A percentile compares a stretch with the other conserved stretches of the same genome.
Evolutionary conservation across 2,797 vertebrate species (phyloP).

Genomic region (Capromys pilorides): DNA sequence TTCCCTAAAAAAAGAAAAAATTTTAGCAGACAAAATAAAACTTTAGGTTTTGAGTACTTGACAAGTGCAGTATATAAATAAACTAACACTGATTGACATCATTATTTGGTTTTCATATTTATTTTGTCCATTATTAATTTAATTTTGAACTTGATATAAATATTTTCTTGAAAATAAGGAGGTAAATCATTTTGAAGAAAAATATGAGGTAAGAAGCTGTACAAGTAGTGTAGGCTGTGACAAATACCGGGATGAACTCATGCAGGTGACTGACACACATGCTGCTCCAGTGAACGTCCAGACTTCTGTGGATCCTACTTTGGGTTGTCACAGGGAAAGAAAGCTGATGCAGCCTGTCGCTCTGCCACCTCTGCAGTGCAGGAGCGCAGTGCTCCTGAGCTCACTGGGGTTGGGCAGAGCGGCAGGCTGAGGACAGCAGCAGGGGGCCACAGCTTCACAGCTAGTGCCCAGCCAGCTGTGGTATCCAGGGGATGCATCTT

Average conservation of each 20-base stretch:
- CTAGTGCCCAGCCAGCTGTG: neutral
- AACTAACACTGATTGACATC: neutral
- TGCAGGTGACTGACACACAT: neutral
- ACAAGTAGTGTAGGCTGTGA: neutral
- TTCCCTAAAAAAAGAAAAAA: too few species aligned
- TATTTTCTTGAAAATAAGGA: conserved; percentile 14
- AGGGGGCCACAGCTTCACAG: fast-evolving
- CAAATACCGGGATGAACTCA: neutral
- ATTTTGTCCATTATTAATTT: conserved; percentile 16
- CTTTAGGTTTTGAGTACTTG: neutral
- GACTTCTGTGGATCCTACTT: neutral
- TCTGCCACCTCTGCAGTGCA: neutral
- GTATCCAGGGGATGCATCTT: neutral
- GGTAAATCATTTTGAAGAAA: neutral
- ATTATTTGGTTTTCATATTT: conserved; percentile 15
- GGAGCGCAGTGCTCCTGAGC: neutral
- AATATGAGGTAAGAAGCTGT: neutral
- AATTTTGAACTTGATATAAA: neutral
- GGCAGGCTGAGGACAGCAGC: neutral
- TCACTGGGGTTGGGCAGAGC: neutral
- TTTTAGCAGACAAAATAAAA: neutral
- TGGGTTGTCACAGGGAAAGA: neutral
- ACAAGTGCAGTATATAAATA: neutral
- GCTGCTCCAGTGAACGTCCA: neutral
- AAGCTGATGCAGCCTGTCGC: neutral